Percentiles rank a stretch among this genome's conserved stretches.
These are phyloP conservation scores for Mus caroli DNA, from an alignment of 2,797 vertebrate species.

Conservation along the genomic window DNA sequence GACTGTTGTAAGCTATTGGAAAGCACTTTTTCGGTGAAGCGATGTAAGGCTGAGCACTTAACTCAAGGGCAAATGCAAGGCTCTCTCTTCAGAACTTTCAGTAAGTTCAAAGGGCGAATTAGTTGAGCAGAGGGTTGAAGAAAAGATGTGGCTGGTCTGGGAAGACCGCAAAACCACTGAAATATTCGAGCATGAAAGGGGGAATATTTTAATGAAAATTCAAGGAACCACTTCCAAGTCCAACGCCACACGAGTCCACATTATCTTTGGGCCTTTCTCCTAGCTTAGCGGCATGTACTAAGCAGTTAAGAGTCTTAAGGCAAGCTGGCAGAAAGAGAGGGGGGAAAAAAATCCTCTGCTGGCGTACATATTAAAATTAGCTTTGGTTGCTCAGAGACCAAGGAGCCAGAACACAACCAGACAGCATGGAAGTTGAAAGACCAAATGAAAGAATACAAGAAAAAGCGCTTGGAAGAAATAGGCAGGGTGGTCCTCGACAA, in stretches of 20 bases:
- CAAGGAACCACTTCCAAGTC: background rate
- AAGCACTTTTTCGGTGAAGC: background rate
- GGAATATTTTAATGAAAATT: background rate
- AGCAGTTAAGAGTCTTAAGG: background rate
- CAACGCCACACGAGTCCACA: background rate
- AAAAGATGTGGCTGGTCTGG: background rate
- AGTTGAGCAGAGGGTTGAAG: background rate
- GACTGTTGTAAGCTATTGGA: background rate
- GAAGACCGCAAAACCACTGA: background rate
- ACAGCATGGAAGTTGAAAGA: background rate
- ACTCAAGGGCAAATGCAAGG: background rate
- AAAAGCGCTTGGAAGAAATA: background rate
- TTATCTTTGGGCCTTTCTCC: background rate
- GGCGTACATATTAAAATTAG: background rate
- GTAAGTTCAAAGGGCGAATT: background rate
- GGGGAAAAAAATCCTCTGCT: background rate
- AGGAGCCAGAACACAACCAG: background rate
- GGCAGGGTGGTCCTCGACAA: background rate
- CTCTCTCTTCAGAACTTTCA: constrained; percentile 5
- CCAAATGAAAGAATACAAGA: background rate
- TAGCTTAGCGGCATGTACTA: background rate
- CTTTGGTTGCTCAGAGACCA: background rate
- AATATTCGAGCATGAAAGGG: background rate
- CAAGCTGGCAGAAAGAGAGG: background rate
- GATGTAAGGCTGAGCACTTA: background rate